These are phyloP conservation scores for Pilophorus perplexus DNA, from an alignment of 2,888 invertebrate species.

Conservation along the genomic window DNA sequence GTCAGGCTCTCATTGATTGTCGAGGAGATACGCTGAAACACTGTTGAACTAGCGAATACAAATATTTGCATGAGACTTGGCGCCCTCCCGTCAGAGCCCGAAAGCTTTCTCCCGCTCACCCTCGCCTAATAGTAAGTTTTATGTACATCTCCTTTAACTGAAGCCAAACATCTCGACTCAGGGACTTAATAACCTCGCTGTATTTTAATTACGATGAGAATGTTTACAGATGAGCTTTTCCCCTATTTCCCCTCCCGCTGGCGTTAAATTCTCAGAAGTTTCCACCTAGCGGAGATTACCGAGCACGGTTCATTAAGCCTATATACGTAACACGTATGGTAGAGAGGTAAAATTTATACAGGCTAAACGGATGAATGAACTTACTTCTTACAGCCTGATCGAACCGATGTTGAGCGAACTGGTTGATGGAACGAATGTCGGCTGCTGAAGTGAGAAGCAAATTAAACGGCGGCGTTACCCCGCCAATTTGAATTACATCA, in stretches of 20 bases:
- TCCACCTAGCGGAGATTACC: constrained; percentile 11
- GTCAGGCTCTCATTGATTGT: constrained; percentile 1
- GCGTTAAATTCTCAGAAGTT: constrained; percentile 3
- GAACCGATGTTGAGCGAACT: too few species aligned
- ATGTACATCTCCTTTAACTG: constrained; percentile 33
- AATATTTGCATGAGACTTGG: too few species aligned
- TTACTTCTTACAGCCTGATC: too few species aligned
- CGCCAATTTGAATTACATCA: too few species aligned
- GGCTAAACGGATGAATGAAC: neutral
- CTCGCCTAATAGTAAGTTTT: constrained; percentile 21
- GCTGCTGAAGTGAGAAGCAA: too few species aligned
- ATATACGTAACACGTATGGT: neutral
- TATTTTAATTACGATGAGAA: constrained; percentile 37
- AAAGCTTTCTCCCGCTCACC: neutral
- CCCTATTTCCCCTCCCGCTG: neutral
- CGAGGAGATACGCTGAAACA: neutral
- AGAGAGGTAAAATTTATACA: constrained; percentile 6
- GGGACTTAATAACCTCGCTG: constrained; percentile 22
- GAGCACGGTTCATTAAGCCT: constrained; percentile 7
- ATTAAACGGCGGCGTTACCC: too few species aligned
- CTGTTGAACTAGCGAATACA: constrained; percentile 10
- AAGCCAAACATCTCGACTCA: constrained; percentile 31
- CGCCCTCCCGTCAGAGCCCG: too few species aligned
- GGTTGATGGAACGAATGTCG: too few species aligned
- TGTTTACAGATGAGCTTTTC: neutral